phyloP scores from a whole-genome alignment of 2,888 invertebrate genomes.

The Cosmia trapezina region DNA sequence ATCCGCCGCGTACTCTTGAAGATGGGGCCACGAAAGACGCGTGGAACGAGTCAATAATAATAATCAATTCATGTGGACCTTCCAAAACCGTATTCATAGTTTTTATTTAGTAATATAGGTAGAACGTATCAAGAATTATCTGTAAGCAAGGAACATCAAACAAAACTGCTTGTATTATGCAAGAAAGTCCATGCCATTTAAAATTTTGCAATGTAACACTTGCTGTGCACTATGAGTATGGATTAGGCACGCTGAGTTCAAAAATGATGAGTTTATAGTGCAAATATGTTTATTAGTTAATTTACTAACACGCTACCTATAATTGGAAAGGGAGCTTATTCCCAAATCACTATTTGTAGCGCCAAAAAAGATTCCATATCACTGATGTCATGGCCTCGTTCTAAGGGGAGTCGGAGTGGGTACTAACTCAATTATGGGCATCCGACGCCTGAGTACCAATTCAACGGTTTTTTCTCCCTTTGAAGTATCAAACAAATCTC shows the following conservation, averaged over 20 bases:
- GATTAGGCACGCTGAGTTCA: not conserved
- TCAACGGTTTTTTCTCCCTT: slow-evolving; percentile 77
- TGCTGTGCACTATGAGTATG: too few species aligned
- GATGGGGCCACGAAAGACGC: slow-evolving; percentile 67
- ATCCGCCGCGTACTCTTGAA: slow-evolving; percentile 78
- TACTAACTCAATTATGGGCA: slow-evolving; percentile 87
- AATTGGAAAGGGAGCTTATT: not conserved
- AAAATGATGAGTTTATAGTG: not conserved
- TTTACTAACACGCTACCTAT: not conserved
- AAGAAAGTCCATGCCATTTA: not conserved
- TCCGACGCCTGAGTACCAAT: slow-evolving; percentile 83
- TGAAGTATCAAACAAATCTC: slow-evolving; percentile 65
- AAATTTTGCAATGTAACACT: not conserved
- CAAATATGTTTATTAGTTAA: not conserved
- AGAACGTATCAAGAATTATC: not conserved
- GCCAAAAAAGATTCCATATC: slow-evolving; percentile 22
- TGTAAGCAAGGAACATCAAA: not conserved
- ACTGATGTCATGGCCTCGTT: slow-evolving; percentile 70
- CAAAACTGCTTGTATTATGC: not conserved
- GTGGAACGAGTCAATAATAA: not conserved
- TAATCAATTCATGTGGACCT: not conserved
- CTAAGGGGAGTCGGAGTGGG: slow-evolving; percentile 74
- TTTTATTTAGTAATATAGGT: not conserved
- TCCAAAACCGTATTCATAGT: too few species aligned
- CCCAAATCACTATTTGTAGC: not conserved